Conservation (phyloP, 2,113 vertebrate species). For the Blennius ocellaris region DNA sequence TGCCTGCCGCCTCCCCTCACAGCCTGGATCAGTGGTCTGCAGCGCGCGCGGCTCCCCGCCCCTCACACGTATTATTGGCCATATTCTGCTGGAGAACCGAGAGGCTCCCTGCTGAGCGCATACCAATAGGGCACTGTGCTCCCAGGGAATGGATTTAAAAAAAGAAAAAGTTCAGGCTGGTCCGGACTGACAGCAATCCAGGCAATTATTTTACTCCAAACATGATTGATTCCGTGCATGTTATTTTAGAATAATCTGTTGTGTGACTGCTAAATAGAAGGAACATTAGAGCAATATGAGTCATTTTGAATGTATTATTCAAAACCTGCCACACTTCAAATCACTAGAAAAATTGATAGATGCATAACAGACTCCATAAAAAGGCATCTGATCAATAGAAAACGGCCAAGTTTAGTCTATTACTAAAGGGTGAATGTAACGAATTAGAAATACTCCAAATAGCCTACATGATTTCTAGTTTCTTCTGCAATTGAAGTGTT, state of each 20-base stretch:
- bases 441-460: no score
- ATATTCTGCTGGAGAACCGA: slow-evolving; percentile 60
- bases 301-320: neutral
- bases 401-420: no score
- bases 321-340: neutral
- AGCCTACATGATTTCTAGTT: no score
- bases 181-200: neutral
- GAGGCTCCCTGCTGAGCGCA: slow-evolving; percentile 38
- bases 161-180: slow-evolving; percentile 22
- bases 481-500: no score
- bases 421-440: no score
- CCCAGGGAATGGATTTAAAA: neutral
- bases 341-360: neutral
- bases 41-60: slow-evolving; percentile 75
- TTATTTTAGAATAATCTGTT: neutral
- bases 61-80: slow-evolving; percentile 76
- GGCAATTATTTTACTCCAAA: neutral
- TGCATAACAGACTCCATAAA: neutral
- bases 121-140: no score
- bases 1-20: slow-evolving; percentile 57
- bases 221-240: neutral
- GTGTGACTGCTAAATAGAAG: neutral
- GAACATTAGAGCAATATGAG: neutral
- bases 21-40: slow-evolving; percentile 70
- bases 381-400: neutral